Conservation (phyloP, 2,888 invertebrate genomes). For the Synanthedon vespiformis region DNA sequence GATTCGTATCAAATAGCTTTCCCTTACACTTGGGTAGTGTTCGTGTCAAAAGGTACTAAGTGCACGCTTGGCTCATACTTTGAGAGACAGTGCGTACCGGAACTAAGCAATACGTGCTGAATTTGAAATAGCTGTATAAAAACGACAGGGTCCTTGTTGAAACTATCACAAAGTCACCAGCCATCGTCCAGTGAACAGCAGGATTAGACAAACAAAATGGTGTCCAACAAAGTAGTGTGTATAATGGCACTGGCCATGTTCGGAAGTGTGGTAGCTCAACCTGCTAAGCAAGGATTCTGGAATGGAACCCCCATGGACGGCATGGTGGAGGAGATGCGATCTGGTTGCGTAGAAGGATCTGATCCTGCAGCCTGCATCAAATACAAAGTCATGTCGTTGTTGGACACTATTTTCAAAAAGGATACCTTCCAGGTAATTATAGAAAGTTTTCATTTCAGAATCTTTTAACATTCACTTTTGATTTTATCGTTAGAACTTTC, state of each 20-base stretch:
- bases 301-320: conserved; percentile 78
- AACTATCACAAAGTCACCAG: conserved; percentile 60
- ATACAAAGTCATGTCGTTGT: conserved; percentile 82
- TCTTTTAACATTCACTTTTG: not conserved
- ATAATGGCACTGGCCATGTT: conserved; percentile 65
- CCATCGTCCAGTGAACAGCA: conserved; percentile 55
- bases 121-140: conserved; percentile 72
- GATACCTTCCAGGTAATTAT: conserved; percentile 78
- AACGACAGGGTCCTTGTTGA: conserved; percentile 56
- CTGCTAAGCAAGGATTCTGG: conserved; percentile 76
- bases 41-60: conserved; percentile 47
- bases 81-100: conserved; percentile 61
- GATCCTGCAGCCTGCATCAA: conserved; percentile 87
- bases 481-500: not conserved
- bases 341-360: conserved; percentile 79
- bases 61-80: conserved; percentile 35
- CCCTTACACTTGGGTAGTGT: conserved; percentile 51
- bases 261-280: conserved; percentile 72
- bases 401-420: conserved; percentile 83
- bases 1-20: conserved; percentile 68
- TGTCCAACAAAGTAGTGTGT: conserved; percentile 61
- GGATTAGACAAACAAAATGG: conserved; percentile 43
- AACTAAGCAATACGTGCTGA: conserved; percentile 56
- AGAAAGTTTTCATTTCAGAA: not conserved
- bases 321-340: conserved; percentile 81